phyloP scores from a whole-genome alignment of 2,888 invertebrate genomes.

The Girardia tigrina region DNA sequence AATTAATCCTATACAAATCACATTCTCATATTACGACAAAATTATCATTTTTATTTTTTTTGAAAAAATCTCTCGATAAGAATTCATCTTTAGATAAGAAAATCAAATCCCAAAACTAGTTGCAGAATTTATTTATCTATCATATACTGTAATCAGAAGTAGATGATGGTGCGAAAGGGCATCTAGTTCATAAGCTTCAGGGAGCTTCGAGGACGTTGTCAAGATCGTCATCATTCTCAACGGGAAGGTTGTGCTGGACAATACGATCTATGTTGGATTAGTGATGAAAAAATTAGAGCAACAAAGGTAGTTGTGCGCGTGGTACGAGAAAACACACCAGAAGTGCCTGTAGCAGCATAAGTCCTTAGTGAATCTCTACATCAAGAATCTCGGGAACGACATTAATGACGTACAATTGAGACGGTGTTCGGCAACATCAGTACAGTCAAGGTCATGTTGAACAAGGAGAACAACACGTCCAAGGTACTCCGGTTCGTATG shows the following conservation, averaged over 20 bases:
- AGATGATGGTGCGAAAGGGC: too few relatives aligned
- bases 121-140: too few relatives aligned
- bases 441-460: constrained; percentile 68
- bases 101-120: too few relatives aligned
- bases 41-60: too few relatives aligned
- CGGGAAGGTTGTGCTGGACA: background rate
- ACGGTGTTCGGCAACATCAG: constrained; percentile 86
- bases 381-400: constrained; percentile 91
- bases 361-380: constrained; percentile 61
- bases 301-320: constrained; percentile 82
- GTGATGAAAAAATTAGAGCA: constrained; percentile 99
- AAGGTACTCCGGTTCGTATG: constrained; percentile 97
- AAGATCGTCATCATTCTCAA: too few relatives aligned
- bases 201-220: too few relatives aligned
- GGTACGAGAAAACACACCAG: constrained; percentile 84
- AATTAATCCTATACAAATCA: too few relatives aligned
- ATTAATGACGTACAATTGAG: constrained; percentile 89
- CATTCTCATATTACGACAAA: too few relatives aligned
- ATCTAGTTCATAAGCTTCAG: too few relatives aligned
- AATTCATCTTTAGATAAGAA: too few relatives aligned
- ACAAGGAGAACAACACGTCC: constrained; percentile 58
- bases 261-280: constrained; percentile 72
- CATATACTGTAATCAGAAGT: too few relatives aligned
- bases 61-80: too few relatives aligned
- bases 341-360: constrained; percentile 66